These are phyloP conservation scores for Corythoichthys haematopterus DNA, from an alignment of 2,113 vertebrate genomes.

Conservation along the genomic window DNA sequence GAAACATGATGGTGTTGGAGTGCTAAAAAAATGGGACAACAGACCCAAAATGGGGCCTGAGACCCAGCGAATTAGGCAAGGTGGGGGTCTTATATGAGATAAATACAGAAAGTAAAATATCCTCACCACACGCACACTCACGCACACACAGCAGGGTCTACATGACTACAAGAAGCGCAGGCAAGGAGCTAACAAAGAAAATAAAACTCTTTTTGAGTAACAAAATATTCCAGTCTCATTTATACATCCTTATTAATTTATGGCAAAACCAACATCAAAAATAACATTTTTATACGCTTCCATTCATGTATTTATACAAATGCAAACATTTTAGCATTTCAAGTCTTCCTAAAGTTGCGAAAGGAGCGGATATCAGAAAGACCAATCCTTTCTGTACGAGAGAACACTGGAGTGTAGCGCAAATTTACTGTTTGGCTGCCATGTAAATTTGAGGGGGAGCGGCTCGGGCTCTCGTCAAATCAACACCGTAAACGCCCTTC, in stretches of 20 bases:
- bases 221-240: slow-evolving; percentile 41
- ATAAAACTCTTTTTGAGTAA: not conserved
- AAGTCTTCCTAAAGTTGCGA: slow-evolving; percentile 59
- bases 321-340: slow-evolving; percentile 71
- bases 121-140: slow-evolving; percentile 2
- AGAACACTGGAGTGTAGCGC: slow-evolving; percentile 41
- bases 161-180: not conserved
- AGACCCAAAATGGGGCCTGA: not conserved
- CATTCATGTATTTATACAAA: slow-evolving; percentile 48
- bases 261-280: slow-evolving; percentile 46
- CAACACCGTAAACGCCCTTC: slow-evolving; percentile 62
- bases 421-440: not conserved
- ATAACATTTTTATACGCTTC: slow-evolving; percentile 47
- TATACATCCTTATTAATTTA: slow-evolving; percentile 71
- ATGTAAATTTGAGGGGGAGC: not conserved
- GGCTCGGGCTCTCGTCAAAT: slow-evolving; percentile 36
- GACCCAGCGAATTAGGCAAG: not conserved
- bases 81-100: slow-evolving; percentile 2
- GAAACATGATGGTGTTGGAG: not conserved
- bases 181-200: not conserved
- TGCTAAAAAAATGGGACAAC: not conserved
- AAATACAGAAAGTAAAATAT: not conserved
- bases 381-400: slow-evolving; percentile 13
- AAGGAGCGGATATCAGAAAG: slow-evolving; percentile 34
- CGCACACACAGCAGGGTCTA: not conserved